Base-by-base conservation (phyloP, 2,888 invertebrate species). In the Leucophenga montana region DNA sequence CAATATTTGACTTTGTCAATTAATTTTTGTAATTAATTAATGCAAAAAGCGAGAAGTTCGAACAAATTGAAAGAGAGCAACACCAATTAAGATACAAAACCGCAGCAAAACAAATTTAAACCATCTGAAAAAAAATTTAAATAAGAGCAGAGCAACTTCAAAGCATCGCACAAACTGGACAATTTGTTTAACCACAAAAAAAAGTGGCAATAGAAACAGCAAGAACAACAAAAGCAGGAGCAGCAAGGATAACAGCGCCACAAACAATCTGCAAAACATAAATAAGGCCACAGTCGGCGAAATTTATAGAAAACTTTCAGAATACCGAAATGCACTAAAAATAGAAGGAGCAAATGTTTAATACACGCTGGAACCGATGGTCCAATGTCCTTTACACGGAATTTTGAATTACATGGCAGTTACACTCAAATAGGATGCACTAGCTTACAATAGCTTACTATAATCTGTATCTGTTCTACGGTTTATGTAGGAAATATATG, bases 101-200 rank as follows among this genome's bases (percentile, higher is more conserved):
- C 22, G 18, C 48, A 46, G 44, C 62, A 64, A 16, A 68, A 54
- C 39, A 69, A 65, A 69, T 1, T 39, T 11, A 39, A 39, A 11
- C 22, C 39, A 39, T 27, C 27, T 3, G 27, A 57, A 70, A 71
- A 71, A 67, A 66, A n/a, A n/a, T n/a, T n/a, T n/a, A n/a, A n/a
- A n/a, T n/a, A n/a, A n/a, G n/a, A n/a, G n/a, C n/a, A n/a, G n/a
- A 66, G 68, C 79, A 80, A 81, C 61, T 80, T 79, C 77, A 80
- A 78, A 76, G 69, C 61, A 62, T 31, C 65, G 46, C 64, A 70
- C 71, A 73, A 69, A 53, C 54, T 5, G 67, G 39, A 20, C 54
- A 53, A 67, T 68, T 73, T 74, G 64, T 70, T 14, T 20, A 46
- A n/a, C 31, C 48, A 62, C 53, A 53, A 68, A 65, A 69, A 67